phyloP scores from a whole-genome alignment of 2,888 invertebrate species.

The Platynereis dumerilii region DNA sequence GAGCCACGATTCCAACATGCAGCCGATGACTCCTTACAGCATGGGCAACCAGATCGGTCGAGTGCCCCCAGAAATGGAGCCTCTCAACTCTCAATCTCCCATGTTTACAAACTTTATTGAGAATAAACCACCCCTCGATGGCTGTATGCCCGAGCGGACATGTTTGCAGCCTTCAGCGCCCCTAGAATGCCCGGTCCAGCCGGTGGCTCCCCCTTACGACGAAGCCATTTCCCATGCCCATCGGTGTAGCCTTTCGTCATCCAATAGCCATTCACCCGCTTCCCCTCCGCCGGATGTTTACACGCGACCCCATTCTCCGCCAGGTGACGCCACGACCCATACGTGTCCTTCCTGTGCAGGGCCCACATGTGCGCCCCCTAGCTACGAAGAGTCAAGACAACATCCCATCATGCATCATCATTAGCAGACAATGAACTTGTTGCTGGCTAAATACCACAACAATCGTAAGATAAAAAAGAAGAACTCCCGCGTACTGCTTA shows the following conservation, averaged over 20 bases:
- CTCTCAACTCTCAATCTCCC: slow-evolving; percentile 4
- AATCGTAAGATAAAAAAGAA: too few species aligned
- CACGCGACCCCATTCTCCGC: background rate
- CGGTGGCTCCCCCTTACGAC: background rate
- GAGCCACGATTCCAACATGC: background rate
- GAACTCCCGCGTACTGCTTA: too few species aligned
- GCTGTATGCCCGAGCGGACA: slow-evolving; percentile 2
- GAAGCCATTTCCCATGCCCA: background rate
- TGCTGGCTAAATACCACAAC: too few species aligned
- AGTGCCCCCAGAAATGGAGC: slow-evolving; percentile 4
- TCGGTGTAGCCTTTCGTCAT: background rate
- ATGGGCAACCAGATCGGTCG: slow-evolving; percentile 7
- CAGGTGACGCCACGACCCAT: background rate
- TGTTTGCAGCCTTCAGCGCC: slow-evolving; percentile 6
- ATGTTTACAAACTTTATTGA: background rate
- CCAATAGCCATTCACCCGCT: background rate
- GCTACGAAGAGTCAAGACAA: slow-evolving; percentile 21
- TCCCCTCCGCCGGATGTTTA: background rate
- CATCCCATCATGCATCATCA: slow-evolving; percentile 21
- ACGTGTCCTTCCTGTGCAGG: slow-evolving; percentile 17
- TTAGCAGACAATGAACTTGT: background rate
- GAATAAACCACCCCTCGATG: slow-evolving; percentile 4
- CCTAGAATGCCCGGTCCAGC: background rate
- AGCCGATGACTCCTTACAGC: background rate
- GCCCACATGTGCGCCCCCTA: slow-evolving; percentile 13